Percentiles rank a stretch among this genome's conserved stretches.
Conservation (phyloP, 1,140 invertebrate species). For the Phortica variegata region DNA sequence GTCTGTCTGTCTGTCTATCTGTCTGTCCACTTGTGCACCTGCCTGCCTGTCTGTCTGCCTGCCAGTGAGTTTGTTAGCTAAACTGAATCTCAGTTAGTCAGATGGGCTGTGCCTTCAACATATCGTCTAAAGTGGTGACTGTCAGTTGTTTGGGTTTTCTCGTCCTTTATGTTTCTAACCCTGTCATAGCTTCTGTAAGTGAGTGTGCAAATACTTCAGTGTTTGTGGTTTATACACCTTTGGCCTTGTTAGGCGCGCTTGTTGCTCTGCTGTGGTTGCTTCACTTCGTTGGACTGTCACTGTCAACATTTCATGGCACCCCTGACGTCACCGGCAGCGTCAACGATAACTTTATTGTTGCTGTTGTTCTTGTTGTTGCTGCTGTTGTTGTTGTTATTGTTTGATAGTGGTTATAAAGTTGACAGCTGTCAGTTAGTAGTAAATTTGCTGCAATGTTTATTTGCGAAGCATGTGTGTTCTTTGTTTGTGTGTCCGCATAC, state of each 20-base stretch:
- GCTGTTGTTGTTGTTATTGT: slow-evolving; percentile 26
- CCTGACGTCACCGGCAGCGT: too few relatives aligned
- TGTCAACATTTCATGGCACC: too few relatives aligned
- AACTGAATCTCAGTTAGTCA: too few relatives aligned
- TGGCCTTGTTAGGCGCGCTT: too few relatives aligned
- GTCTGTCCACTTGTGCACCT: slow-evolving; percentile 7
- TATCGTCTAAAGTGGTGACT: too few relatives aligned
- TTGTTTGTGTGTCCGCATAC: slow-evolving; percentile 39
- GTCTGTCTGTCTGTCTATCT: slow-evolving; percentile 6
- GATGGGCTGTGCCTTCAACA: too few relatives aligned
- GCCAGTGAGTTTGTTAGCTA: too few relatives aligned
- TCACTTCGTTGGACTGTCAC: too few relatives aligned
- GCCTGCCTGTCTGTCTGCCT: slow-evolving; percentile 10
- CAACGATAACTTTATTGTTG: too few relatives aligned
- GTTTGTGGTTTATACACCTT: slow-evolving; percentile 42
- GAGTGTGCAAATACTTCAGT: slow-evolving; percentile 33
- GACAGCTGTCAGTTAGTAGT: slow-evolving; percentile 54
- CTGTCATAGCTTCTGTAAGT: too few relatives aligned
- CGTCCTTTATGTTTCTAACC: slow-evolving; percentile 16
- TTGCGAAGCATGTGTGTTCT: slow-evolving; percentile 50
- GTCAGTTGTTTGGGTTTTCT: slow-evolving; percentile 14
- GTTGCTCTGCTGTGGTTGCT: too few relatives aligned
- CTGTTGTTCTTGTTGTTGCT: slow-evolving; percentile 4
- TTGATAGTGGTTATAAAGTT: slow-evolving; percentile 54
- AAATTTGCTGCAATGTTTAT: slow-evolving; percentile 56